phyloP scores from a whole-genome alignment of 1,140 invertebrate genomes.

The Aphidius gifuensis region DNA sequence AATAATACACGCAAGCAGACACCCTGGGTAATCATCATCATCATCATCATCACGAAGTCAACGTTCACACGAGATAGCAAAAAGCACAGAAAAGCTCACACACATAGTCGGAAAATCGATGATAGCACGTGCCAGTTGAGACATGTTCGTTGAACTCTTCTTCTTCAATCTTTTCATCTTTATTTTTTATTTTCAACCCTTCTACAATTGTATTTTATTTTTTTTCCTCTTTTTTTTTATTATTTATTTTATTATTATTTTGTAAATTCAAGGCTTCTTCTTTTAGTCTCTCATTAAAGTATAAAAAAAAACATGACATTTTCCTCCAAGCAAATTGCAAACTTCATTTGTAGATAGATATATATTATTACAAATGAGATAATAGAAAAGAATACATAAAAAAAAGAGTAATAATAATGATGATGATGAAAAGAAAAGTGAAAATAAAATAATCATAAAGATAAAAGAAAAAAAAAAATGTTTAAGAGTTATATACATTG shows the following conservation, averaged over 20 bases:
- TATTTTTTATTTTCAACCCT: constrained; percentile 7
- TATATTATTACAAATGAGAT: too few species aligned
- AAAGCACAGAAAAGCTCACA: not conserved
- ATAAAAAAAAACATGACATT: too few species aligned
- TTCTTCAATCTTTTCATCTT: constrained; percentile 1
- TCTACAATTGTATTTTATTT: constrained; percentile 6
- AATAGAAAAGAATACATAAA: too few species aligned
- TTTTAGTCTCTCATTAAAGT: too few species aligned
- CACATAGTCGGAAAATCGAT: constrained; percentile 17
- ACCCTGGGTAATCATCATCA: constrained; percentile 20
- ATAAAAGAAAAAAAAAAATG: too few species aligned
- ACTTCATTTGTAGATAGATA: constrained; percentile 22
- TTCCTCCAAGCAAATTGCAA: not conserved
- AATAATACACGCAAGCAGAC: not conserved
- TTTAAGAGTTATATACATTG: too few species aligned
- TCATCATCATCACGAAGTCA: not conserved
- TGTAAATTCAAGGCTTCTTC: not conserved
- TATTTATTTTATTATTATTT: constrained; percentile 18
- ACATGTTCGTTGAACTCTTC: constrained; percentile 21
- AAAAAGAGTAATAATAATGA: too few species aligned
- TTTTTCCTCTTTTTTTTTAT: constrained; percentile 25
- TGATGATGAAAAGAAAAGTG: not conserved
- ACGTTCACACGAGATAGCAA: constrained; percentile 18
- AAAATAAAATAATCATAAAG: not conserved
- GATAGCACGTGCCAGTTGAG: constrained; percentile 20